Percentiles rank a stretch among this genome's conserved stretches.
These are phyloP conservation scores for Musca domestica DNA, from an alignment of 1,140 invertebrate species.

Conservation along the genomic window DNA sequence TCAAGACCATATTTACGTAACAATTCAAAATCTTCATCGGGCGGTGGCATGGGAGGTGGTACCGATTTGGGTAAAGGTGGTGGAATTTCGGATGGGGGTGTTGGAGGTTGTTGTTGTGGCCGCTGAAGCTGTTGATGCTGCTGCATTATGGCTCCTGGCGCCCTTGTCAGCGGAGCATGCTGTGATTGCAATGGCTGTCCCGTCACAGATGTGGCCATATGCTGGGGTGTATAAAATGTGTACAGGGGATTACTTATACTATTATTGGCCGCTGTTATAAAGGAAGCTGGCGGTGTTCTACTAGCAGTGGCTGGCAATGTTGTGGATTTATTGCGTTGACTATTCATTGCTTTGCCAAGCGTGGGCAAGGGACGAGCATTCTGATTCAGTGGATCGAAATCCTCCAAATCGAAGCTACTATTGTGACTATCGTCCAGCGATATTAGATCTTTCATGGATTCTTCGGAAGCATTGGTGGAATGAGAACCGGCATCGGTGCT, in stretches of 20 bases:
- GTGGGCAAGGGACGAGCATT: slow-evolving; percentile 48
- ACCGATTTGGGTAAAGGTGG: slow-evolving; percentile 29
- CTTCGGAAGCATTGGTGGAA: slow-evolving; percentile 24
- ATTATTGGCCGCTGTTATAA: not conserved
- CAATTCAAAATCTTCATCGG: slow-evolving; percentile 57
- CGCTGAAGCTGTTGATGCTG: too few species aligned
- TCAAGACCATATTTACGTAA: slow-evolving; percentile 61
- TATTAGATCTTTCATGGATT: slow-evolving; percentile 52
- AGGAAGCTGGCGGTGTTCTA: not conserved
- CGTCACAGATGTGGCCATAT: slow-evolving; percentile 26
- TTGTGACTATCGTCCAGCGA: slow-evolving; percentile 52
- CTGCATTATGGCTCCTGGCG: not conserved
- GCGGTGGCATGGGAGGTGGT: slow-evolving; percentile 35
- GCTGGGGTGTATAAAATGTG: slow-evolving; percentile 59
- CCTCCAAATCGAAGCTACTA: slow-evolving; percentile 51
- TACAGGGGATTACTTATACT: slow-evolving; percentile 61
- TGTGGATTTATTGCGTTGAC: slow-evolving; percentile 49
- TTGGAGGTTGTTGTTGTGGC: slow-evolving; percentile 23
- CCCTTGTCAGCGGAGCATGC: not conserved
- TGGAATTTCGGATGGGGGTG: slow-evolving; percentile 35
- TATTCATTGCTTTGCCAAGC: slow-evolving; percentile 42
- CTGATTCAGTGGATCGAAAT: slow-evolving; percentile 52
- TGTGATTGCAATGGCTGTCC: too few species aligned
- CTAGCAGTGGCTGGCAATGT: slow-evolving; percentile 53
- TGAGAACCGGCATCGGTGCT: not conserved